Evolutionary conservation across 2,797 vertebrate species (phyloP).

Genomic region (Myripristis jacobus): DNA sequence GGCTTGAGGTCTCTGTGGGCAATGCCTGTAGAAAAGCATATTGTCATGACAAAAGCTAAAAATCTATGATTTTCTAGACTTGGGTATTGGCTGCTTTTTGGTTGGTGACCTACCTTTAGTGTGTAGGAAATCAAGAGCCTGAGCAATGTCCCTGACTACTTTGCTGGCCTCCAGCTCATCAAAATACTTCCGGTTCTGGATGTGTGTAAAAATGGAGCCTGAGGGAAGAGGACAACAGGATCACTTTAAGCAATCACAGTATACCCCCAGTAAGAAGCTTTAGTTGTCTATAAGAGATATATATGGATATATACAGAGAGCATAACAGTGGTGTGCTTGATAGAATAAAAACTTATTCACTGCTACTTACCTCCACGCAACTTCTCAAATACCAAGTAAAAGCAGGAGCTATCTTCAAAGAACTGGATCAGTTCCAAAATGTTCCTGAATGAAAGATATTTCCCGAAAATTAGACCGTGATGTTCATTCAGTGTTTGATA

Average conservation of each 20-base stretch:
- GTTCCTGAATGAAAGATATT: constrained; percentile 85
- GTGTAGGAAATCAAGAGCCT: constrained; percentile 95
- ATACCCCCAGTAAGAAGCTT: not conserved
- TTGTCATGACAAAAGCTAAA: constrained; percentile 14
- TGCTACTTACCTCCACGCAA: constrained; percentile 89
- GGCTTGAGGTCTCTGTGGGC: constrained; percentile 97
- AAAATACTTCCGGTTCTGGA: constrained; percentile 95
- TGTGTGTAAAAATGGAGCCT: constrained; percentile 96
- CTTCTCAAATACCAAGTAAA: constrained; percentile 99
- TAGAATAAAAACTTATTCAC: not conserved
- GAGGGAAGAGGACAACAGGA: constrained; percentile 16
- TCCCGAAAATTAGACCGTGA: constrained; percentile 23
- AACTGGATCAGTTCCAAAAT: constrained; percentile 97
- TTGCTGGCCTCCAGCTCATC: constrained; percentile 95
- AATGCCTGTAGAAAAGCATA: constrained; percentile 85
- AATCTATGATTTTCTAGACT: not conserved
- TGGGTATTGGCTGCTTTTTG: not conserved
- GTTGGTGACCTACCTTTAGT: constrained; percentile 88
- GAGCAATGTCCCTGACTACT: constrained; percentile 93
- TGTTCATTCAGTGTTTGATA: not conserved
- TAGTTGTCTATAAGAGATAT: not conserved
- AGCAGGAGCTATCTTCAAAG: constrained; percentile 93
- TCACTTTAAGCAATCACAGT: not conserved
- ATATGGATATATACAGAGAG: not conserved
- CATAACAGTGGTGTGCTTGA: not conserved